Evolutionary conservation across 64 coral and sea anemone species (phyloP), one percentile per base, ranked within the genome.

Genomic region (Porites australiensis): DNA sequence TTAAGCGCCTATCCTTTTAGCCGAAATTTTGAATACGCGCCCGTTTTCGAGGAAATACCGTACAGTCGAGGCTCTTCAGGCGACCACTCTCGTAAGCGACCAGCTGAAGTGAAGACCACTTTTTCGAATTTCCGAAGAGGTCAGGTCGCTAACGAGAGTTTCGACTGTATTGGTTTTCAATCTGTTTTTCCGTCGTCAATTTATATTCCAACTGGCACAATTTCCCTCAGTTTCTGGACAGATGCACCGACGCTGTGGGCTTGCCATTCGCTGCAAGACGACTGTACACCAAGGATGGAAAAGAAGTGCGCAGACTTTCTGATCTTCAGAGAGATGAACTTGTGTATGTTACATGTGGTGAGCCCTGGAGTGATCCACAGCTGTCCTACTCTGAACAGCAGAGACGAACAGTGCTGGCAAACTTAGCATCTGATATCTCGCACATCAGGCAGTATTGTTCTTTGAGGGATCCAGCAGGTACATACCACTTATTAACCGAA

Each of bases 311-410:
- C 7, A 87, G 75, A 58, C 61, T 99, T 3, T 94, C 87, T 3
- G 79, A 75, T 44, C 82, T 99, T 11, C 74, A 93, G 49, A 92
- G 98, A 67, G 91, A 99, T 77, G 90, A 99, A 52, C 69, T 94
- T 14, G 98, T 99, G 22, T 99, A 91, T 64, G 98, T 92, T 3
- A 94, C 98, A 12, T 96, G 98, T 27, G 98, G 94, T 0, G 98
- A 99, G 72, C 72, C 94, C 13, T 99, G 98, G 98, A 96, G 79
- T 16, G 94, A 99, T 79, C 91, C 88, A 44, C 92, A 99, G 68
- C 58, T 94, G 9, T 96, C 98, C 15, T 82, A 99, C 72, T 96
- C 98, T 10, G 98, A 99, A 67, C 98, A 99, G 8, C 94, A 99
- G 65, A 89, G 94, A 55, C 83, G 94, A 47, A 82, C 91, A 2